Evolutionary conservation across 2,888 invertebrate species (phyloP).

Genomic region (Stenoptilia bipunctidactyla): DNA sequence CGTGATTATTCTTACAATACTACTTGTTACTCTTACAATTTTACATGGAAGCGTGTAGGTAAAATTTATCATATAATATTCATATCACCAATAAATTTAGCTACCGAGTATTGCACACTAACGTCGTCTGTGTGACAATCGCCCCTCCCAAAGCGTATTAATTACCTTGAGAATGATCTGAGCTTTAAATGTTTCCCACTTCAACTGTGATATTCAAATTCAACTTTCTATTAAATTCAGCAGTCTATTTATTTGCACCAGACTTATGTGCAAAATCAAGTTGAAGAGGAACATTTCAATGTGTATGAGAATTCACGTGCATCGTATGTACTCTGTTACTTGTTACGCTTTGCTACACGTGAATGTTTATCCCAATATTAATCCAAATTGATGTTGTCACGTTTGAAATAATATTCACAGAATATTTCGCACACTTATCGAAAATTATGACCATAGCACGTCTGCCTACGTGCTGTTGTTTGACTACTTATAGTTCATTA

Average conservation of each 20-base stretch:
- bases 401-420: constrained; percentile 28
- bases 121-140: constrained; percentile 58
- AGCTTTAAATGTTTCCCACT: constrained; percentile 37
- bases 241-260: constrained; percentile 1
- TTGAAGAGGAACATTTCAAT: constrained; percentile 25
- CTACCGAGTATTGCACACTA: constrained; percentile 13
- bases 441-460: constrained; percentile 38
- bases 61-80: constrained; percentile 28
- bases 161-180: constrained; percentile 24
- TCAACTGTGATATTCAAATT: constrained; percentile 26
- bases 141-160: constrained; percentile 57
- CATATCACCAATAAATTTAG: not conserved
- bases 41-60: constrained; percentile 53
- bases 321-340: constrained; percentile 35
- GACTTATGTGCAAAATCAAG: constrained; percentile 7
- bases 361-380: constrained; percentile 29
- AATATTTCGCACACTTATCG: constrained; percentile 27
- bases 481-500: not conserved
- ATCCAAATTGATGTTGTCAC: constrained; percentile 47
- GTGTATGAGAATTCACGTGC: constrained; percentile 17
- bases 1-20: constrained; percentile 31
- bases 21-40: constrained; percentile 43
- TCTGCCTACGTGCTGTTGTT: constrained; percentile 16
- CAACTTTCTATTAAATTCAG: not conserved
- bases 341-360: constrained; percentile 51